These are phyloP conservation scores for Cyanistes caeruleus DNA, from an alignment of 2,113 vertebrate genomes.

Conservation along the genomic window DNA sequence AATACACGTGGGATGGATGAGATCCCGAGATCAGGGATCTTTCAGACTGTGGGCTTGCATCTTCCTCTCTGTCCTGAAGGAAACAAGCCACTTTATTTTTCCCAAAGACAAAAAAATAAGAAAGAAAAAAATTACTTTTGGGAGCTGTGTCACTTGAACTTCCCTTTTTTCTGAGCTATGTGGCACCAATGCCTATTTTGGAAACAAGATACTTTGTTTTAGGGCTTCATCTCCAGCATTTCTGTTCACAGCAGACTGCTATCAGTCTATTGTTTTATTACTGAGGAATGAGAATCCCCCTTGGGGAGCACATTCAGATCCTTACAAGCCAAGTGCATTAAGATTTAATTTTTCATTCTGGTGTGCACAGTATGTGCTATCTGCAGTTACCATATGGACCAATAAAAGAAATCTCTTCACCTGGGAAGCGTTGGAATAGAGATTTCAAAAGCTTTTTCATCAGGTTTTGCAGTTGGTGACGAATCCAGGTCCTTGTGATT, in stretches of 20 bases:
- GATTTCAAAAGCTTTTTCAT: background rate
- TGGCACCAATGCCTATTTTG: background rate
- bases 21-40: background rate
- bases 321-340: background rate
- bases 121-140: background rate
- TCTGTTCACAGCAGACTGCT: background rate
- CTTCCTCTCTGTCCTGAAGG: background rate
- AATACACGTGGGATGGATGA: rapidly evolving
- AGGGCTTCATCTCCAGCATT: background rate
- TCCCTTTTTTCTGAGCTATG: background rate
- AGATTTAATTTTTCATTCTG: background rate
- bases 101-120: background rate
- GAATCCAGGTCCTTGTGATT: background rate
- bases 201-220: background rate
- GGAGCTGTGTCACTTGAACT: background rate
- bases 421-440: background rate
- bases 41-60: background rate
- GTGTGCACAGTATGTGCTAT: background rate
- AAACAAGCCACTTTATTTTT: background rate
- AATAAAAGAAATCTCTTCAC: background rate
- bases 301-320: background rate
- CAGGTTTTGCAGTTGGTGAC: background rate
- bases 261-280: background rate
- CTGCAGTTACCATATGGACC: background rate
- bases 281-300: background rate